Evolutionary conservation across 2,888 invertebrate species (phyloP), one percentile per base, ranked within the genome.

Genomic region (Lissonota sp.): DNA sequence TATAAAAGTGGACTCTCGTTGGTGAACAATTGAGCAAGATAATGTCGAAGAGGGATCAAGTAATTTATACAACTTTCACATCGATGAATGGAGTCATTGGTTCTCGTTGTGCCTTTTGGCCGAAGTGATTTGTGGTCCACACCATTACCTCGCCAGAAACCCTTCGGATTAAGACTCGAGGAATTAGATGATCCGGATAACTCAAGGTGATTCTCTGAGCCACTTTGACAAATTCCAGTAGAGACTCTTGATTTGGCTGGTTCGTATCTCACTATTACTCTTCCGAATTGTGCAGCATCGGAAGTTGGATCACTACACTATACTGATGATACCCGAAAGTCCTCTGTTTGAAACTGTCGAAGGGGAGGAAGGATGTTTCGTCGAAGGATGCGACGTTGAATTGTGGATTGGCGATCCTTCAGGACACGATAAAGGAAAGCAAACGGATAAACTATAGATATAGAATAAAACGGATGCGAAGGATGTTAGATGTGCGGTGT

Each of bases 171-270:
- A 14, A 14, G 16, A 12, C 37, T 60, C 70, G 46, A n/a, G 66
- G 75, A 75, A 75, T 75, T 74, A 53, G 64, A 60, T 66, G 74
- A 46, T 66, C 69, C 53, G 49, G 66, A 80, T 80, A 75, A 75
- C 53, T 75, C 71, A 66, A 67, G 66, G 57, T 53, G 73, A 74
- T 75, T 58, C 69, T 49, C 39, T 58, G 7, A 14, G 39, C 7
- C 70, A 49, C 75, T 40, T 75, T 80, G 80, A 80, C 66, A 71
- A 80, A 75, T 80, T 66, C 71, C 58, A 49, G 37, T 63, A 51
- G 26, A 37, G 16, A 14, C 40, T 63, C 12, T 26, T 26, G 14
- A 42, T 26, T 42, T 49, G 49, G 72, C 49, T 57, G 63, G 53
- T 10, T 49, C 44, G 57, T 71, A 64, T 51, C 58, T 58, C 44